Base-by-base conservation (phyloP, 2,113 vertebrate species). In the Corythornis cristatus region DNA sequence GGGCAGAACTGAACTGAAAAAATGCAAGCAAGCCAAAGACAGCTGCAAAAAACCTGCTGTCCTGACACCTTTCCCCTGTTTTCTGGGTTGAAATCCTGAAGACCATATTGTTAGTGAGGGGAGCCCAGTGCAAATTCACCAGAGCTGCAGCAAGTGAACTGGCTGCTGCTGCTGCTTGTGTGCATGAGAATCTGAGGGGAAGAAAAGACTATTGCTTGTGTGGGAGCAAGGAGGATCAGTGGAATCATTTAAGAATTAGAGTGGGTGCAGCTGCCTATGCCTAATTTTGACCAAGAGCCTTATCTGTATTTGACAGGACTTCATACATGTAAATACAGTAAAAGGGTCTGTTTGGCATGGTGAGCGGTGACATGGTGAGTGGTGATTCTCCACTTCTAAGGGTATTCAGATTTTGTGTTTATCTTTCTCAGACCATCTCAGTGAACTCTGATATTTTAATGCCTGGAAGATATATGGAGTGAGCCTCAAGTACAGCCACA, bases 161-260 rank as follows among this genome's bases (percentile, higher is more conserved):
- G 58, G 53, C 62, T 68, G 60, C 86, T 80, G 48, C 31, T 2
- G 2, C 35, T 71, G n/a, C n/a, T 66, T 21, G 50, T 33, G 35
- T 43, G 50, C 8, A 4, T 9, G 5, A 33, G 29, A 31, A 7
- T 8, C 45, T 22, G 0, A 5, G 0, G 4, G 7, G 25, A 3
- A 58, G 26, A 26, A 58, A 60, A 68, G 19, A 14, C 10, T 61
- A 0, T 19, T 20, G 33, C 53, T 83, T 2, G 0, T 23, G 17
- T 5, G 46, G 35, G 25, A 3, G 19, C 29, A 90, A 48, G 25
- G 26, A 73, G 45, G 40, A 31, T 42, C 5, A 3, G 33, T 51
- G 19, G 8, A 70, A 70, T 45, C 6, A 21, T n/a, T 11, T 46
- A n/a, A 50, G 42, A 83, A 65, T 37, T 4, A 3, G 3, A 2